phyloP scores from a whole-genome alignment of 2,113 vertebrate genomes.

The Clarias gariepinus region DNA sequence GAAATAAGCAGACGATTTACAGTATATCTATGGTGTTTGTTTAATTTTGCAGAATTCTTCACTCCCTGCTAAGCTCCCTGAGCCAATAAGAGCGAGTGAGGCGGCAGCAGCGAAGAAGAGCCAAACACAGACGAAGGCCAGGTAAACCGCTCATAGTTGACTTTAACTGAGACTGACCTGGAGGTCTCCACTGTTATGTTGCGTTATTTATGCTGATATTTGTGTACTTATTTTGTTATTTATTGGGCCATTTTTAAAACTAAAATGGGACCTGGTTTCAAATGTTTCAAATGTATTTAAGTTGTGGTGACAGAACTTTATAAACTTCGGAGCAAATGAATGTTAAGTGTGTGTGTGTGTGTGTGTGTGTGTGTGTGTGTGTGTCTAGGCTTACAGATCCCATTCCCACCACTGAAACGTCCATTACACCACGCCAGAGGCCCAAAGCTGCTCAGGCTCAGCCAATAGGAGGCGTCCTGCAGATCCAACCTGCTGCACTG shows the following conservation, averaged over 20 bases:
- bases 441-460: slow-evolving; percentile 94
- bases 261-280: background rate
- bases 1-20: background rate
- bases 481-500: slow-evolving; percentile 92
- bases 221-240: background rate
- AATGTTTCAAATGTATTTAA: background rate
- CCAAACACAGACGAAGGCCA: slow-evolving; percentile 84
- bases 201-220: too few species aligned
- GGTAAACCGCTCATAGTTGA: slow-evolving; percentile 68
- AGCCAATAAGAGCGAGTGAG: slow-evolving; percentile 94
- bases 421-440: slow-evolving; percentile 95
- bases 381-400: slow-evolving; percentile 96
- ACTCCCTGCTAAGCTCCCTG: slow-evolving; percentile 91
- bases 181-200: background rate
- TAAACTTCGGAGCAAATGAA: background rate
- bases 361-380: slow-evolving; percentile 35
- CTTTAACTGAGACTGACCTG: background rate
- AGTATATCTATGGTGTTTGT: background rate
- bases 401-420: slow-evolving; percentile 95
- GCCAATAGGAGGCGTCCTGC: slow-evolving; percentile 82
- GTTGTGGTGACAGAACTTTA: background rate
- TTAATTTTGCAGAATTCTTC: slow-evolving; percentile 79
- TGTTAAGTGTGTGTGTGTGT: background rate
- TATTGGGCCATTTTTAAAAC: background rate
- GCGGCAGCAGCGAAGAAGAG: slow-evolving; percentile 96